These are phyloP conservation scores for Sycobia sp. DNA, from an alignment of 1,140 invertebrate genomes.

Conservation along the genomic window DNA sequence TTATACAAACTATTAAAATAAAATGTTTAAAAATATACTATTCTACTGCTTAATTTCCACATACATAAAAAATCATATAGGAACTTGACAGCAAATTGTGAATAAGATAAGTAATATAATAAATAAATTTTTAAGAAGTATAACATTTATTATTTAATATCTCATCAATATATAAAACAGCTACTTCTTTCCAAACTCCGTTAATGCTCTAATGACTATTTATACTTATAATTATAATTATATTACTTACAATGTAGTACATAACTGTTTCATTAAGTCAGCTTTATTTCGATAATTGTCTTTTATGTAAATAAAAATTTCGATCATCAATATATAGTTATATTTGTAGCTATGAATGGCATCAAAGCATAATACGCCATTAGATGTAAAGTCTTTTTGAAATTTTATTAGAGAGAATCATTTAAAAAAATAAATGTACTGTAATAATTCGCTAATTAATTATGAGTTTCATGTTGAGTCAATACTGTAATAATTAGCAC, in stretches of 20 bases:
- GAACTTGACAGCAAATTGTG: conserved; percentile 16
- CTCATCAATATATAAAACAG: conserved; percentile 30
- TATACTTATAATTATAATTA: conserved; percentile 23
- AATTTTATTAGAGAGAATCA: neutral
- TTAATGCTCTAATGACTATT: conserved; percentile 30
- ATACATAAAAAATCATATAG: conserved; percentile 27
- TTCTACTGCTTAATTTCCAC: conserved; percentile 8
- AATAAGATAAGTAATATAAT: conserved; percentile 26
- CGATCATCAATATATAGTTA: conserved; percentile 9
- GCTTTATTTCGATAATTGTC: conserved; percentile 3
- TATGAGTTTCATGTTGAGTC: conserved; percentile 10
- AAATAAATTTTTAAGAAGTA: conserved; percentile 19
- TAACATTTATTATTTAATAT: conserved; percentile 32
- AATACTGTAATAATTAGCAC: conserved; percentile 7
- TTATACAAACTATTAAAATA: too few species aligned
- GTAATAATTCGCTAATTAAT: conserved; percentile 11
- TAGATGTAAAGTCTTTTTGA: neutral
- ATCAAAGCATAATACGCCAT: conserved; percentile 12
- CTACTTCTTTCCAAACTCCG: conserved; percentile 19
- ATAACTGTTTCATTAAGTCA: conserved; percentile 24
- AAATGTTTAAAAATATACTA: too few species aligned
- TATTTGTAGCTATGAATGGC: conserved; percentile 8
- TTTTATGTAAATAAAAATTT: conserved; percentile 25
- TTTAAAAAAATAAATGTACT: conserved; percentile 6
- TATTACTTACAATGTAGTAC: conserved; percentile 22